These are phyloP conservation scores for Scalopus aquaticus DNA, from an alignment of 2,113 vertebrate species.

Conservation along the genomic window DNA sequence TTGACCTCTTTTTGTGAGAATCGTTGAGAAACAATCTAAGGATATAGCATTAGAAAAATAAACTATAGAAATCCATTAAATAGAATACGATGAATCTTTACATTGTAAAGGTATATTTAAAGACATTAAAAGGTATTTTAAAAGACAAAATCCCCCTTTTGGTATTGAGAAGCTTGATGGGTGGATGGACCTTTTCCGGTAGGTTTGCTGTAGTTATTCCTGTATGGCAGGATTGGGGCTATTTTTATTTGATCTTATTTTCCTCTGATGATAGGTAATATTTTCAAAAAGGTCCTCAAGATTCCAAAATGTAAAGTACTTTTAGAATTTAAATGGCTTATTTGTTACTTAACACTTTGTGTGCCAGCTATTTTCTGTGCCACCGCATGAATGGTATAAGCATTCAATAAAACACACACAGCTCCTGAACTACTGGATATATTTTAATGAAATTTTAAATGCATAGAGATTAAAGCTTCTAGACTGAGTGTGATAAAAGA, in stretches of 20 bases:
- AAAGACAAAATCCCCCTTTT: not conserved
- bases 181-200: not conserved
- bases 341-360: not conserved
- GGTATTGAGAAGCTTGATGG: not conserved
- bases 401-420: no score
- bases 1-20: not conserved
- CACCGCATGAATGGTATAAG: no score
- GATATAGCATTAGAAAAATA: not conserved
- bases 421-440: no score
- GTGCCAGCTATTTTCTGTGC: no score
- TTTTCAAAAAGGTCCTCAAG: not conserved
- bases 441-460: no score
- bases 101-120: not conserved
- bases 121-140: not conserved
- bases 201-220: not conserved
- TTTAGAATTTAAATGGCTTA: not conserved
- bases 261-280: not conserved
- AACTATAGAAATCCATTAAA: not conserved
- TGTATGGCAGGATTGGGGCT: not conserved
- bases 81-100: not conserved
- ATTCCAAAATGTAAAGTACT: not conserved
- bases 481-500: no score
- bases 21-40: not conserved
- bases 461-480: no score
- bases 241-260: not conserved